Evolutionary conservation across 53 echinoderm and acorn worm genomes (phyloP).

Genomic region (Echinarachnius parma): DNA sequence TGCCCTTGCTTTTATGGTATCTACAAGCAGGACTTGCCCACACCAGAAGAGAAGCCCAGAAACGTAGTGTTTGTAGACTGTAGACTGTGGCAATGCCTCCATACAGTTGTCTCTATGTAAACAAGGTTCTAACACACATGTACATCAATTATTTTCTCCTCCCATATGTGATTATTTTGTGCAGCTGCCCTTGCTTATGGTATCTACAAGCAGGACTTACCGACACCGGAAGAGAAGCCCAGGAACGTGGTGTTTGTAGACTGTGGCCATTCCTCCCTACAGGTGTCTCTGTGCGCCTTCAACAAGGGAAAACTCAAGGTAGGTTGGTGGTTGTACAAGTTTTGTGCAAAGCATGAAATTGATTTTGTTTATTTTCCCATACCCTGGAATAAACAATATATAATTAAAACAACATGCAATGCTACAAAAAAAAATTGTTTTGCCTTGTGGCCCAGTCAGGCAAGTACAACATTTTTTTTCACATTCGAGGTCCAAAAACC

Average conservation of each 20-base stretch:
- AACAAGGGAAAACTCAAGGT: conserved; percentile 99
- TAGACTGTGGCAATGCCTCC: too few species aligned
- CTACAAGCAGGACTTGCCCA: conserved; percentile 94
- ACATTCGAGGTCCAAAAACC: too few species aligned
- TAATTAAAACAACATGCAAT: too few species aligned
- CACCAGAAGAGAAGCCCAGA: conserved; percentile 89
- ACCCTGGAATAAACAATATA: too few species aligned
- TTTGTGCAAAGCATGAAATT: not conserved
- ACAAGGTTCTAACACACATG: too few species aligned
- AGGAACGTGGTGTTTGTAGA: conserved; percentile 95
- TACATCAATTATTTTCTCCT: too few species aligned
- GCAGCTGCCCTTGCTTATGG: conserved; percentile 93
- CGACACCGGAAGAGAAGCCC: conserved; percentile 90
- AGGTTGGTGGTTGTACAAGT: too few species aligned
- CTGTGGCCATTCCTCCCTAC: conserved; percentile 87
- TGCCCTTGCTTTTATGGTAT: conserved; percentile 95
- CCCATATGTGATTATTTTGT: too few species aligned
- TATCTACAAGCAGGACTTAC: conserved; percentile 96
- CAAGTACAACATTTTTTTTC: too few species aligned
- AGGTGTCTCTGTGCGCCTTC: conserved; percentile 85
- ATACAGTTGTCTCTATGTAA: too few species aligned
- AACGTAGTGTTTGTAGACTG: conserved; percentile 96
- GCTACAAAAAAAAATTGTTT: too few species aligned
- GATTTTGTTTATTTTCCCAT: not conserved
- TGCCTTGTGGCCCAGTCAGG: too few species aligned